Evolutionary conservation across 2,888 invertebrate genomes (phyloP), one percentile per base, ranked within the genome.

Genomic region (Poecilobothrus nobilitatus): DNA sequence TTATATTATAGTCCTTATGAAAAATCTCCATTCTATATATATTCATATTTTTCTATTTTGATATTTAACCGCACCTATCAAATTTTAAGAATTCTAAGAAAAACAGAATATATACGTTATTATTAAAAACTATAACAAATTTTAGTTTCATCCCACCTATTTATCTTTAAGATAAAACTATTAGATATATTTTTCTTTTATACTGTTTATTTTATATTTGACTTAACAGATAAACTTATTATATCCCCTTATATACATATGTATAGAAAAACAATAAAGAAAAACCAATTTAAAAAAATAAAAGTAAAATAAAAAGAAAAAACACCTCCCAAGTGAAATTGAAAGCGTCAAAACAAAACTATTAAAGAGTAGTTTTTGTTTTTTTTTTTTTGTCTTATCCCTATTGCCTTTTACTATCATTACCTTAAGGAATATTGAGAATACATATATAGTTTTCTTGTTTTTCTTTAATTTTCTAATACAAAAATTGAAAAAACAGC

Each of bases 271-370:
- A 53, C n/a, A 53, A 53, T 53, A 53, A 53, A 18, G 18, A 18
- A 53, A 53, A 53, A 37, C 37, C 8, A 37, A 37, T 27, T 27
- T 27, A 37, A 53, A 53, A 53, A n/a, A 53, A 53, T 18, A 53
- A 53, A 37, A 27, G n/a, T 34, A 37, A 37, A 37, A 53, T 15
- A 53, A 53, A 9, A 53, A 18, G 18, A 18, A 53, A 53, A 9
- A 15, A 18, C 53, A 53, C 2, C 1, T 15, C 53, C 53, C 53
- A 53, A 53, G n/a, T 18, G 53, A 53, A 53, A 53, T 53, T n/a
- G 53, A 53, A 53, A 53, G 53, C 53, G 53, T 53, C 53, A 53
- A 53, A 53, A 53, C 53, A 53, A 53, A 53, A 53, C 53, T 53
- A 53, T 53, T 53, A 53, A 53, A 18, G 53, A 53, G 18, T 53